Evolutionary conservation across 2,113 vertebrate species (phyloP), one percentile per base, ranked within the genome.

Genomic region (Macroglossus sobrinus): DNA sequence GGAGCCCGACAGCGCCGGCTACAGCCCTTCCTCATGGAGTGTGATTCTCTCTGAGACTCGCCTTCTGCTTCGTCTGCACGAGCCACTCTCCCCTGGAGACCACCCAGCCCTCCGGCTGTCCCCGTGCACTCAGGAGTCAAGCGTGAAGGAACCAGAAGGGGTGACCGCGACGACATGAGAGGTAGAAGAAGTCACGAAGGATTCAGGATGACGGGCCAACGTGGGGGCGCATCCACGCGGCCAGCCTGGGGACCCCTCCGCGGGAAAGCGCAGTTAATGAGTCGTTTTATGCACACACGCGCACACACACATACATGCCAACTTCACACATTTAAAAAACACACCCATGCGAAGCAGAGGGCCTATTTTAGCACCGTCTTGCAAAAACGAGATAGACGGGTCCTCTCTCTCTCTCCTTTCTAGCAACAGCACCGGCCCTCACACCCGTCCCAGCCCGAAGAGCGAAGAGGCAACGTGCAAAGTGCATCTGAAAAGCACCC

Each of bases 261-360:
- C 66, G 81, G 55, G 76, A 38, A 80, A 84, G 88, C 4, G 43
- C 64, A 82, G 45, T 75, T 97, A 95, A 97, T 94, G 28, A 94
- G 91, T 71, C 72, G 78, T 95, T 96, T 96, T 97, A 97, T 97
- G 96, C 96, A 38, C 69, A 96, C 82, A 75, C 95, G 96, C 47
- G 9, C 45, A 13, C 45, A 47, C 45, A 47, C 43, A 47, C 45
- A 47, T 47, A 50, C 96, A 95, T 81, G 95, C 92, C 24, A 19
- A 76, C 90, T 96, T 97, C 97, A 93, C 97, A 97, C 96, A 79
- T 96, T 84, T 61, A 61, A 94, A 95, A 97, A 94, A 92, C 30
- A 94, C 84, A 92, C 59, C 53, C 69, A 63, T 64, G 96, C 92
- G 45, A 74, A 92, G 93, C 66, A 84, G 38, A 90, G 43, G 94